Conservation (phyloP, 2,888 invertebrate species). For the Lithodes maja region DNA sequence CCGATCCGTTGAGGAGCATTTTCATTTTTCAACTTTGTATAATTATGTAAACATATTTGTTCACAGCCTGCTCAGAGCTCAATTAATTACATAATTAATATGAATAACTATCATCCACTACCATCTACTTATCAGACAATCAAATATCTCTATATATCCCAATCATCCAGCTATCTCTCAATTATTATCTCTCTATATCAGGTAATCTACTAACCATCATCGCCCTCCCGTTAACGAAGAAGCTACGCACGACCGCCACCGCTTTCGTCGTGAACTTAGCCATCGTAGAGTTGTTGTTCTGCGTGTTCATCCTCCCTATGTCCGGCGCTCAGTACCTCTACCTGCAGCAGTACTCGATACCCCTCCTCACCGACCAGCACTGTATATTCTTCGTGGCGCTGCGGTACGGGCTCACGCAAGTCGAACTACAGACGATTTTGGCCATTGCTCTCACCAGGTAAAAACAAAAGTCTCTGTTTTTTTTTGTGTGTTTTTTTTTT, state of each 20-base stretch:
- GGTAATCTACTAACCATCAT: slow-evolving; percentile 69
- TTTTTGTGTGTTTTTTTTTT: no score
- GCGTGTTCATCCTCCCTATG: slow-evolving; percentile 67
- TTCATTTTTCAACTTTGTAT: no score
- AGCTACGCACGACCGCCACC: slow-evolving; percentile 67
- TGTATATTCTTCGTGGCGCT: slow-evolving; percentile 63
- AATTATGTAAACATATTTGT: no score
- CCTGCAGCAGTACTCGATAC: slow-evolving; percentile 43
- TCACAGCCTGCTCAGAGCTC: no score
- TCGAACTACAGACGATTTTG: slow-evolving; percentile 69
- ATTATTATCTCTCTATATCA: slow-evolving; percentile 7
- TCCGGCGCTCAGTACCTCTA: slow-evolving; percentile 68
- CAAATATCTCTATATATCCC: no score
- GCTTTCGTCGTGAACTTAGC: slow-evolving; percentile 70
- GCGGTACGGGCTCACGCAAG: slow-evolving; percentile 66
- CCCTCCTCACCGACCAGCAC: slow-evolving; percentile 56
- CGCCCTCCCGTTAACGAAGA: slow-evolving; percentile 66
- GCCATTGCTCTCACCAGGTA: slow-evolving; percentile 69
- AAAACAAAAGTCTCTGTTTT: neutral
- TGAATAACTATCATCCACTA: no score
- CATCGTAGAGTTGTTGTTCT: slow-evolving; percentile 68
- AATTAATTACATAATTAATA: no score
- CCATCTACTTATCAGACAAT: no score
- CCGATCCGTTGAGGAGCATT: no score
- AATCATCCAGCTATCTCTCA: no score